phyloP scores from a whole-genome alignment of 2,797 vertebrate species.

The Cyclopterus lumpus region DNA sequence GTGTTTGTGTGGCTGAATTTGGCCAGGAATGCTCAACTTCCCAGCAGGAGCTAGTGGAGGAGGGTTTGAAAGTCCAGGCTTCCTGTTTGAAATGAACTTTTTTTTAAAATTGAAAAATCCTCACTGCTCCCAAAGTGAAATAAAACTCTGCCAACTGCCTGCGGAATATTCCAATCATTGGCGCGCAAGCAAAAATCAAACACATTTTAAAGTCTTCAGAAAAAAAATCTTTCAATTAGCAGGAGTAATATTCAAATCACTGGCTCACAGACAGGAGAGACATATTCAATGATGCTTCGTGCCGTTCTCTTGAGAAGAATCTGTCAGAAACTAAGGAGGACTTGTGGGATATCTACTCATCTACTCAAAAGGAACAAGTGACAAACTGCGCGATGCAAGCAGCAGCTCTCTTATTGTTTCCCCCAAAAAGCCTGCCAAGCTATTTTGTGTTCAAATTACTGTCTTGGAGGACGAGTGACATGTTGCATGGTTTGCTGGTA shows the following conservation, averaged over 20 bases:
- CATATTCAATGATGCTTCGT: constrained; percentile 54
- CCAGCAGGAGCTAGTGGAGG: constrained; percentile 51
- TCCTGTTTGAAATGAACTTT: constrained; percentile 45
- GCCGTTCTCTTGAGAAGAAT: constrained; percentile 38
- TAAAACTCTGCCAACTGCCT: constrained; percentile 51
- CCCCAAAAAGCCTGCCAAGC: constrained; percentile 54
- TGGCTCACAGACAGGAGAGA: constrained; percentile 44
- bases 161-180: constrained; percentile 45
- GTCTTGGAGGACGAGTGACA: constrained; percentile 63
- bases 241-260: constrained; percentile 53
- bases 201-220: constrained; percentile 44
- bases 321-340: constrained; percentile 51
- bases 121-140: constrained; percentile 10
- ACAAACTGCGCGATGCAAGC: constrained; percentile 58
- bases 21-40: constrained; percentile 46
- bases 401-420: constrained; percentile 59
- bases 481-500: constrained; percentile 47
- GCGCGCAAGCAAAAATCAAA: constrained; percentile 37
- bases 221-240: constrained; percentile 53
- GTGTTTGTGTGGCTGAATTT: constrained; percentile 39
- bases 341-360: constrained; percentile 59
- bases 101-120: constrained; percentile 11
- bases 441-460: constrained; percentile 60
- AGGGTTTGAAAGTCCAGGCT: constrained; percentile 44
- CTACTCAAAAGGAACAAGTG: constrained; percentile 56